Evolutionary conservation across 2,797 vertebrate genomes (phyloP), one percentile per base, ranked within the genome.

Genomic region (Denticeps clupeoides): DNA sequence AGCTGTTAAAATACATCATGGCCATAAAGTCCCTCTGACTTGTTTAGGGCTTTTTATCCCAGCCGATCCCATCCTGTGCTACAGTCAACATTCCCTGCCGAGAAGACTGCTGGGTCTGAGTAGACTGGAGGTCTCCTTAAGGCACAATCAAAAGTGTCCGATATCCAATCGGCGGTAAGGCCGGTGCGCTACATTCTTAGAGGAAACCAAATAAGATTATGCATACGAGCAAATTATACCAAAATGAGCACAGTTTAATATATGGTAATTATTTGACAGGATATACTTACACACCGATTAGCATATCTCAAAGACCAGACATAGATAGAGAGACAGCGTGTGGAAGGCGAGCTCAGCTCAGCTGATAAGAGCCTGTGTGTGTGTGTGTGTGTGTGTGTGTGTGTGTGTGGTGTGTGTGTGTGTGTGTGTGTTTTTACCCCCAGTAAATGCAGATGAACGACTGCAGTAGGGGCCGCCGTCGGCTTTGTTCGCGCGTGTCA

Each of bases 161-260:
- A 89, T 89, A 89, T 91, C 92, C 85, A 91, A 89, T 92, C 89
- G 93, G 84, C 88, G 86, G 87, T 93, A 88, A 87, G 84, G 84
- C 81, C 45, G 51, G 27, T 24, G 70, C 72, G 74, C 43, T 73
- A 74, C 60, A 87, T 86, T 82, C 65, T 41, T 72, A 84, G 82
- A 85, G 68, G 64, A 86, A 88, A 79, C 85, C 86, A 90, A 90
- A 92, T 89, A 89, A 67, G 82, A 91, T 91, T 91, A 91, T 89
- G 87, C 77, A 82, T 77, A 88, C 87, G 86, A 84, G 79, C 76
- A 89, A 91, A 93, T 89, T 88, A 90, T 87, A 86, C 85, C 72
- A 79, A 86, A 86, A 89, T 87, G 89, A 91, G 82, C 84, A 86
- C 76, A 84, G 73, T 82, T 90, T 88, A 87, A 84, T 89, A 80